Evolutionary conservation across 2,888 invertebrate genomes (phyloP).

Genomic region (Leptura quadrifasciata): DNA sequence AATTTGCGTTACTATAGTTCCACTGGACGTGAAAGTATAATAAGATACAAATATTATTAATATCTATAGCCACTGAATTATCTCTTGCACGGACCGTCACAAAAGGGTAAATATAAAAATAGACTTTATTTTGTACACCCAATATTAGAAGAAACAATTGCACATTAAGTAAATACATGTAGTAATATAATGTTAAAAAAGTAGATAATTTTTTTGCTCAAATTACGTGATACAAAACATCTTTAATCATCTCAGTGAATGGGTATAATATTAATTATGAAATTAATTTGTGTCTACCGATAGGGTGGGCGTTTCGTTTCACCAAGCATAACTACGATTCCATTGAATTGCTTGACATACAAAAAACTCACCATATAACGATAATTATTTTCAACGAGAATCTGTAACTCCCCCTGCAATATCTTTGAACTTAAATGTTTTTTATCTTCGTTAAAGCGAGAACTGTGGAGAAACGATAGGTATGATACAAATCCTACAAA

Average conservation of each 20-base stretch:
- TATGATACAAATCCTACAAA: conserved; percentile 2
- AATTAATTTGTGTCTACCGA: not conserved
- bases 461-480: not conserved
- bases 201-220: too few species aligned
- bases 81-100: too few species aligned
- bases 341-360: not conserved
- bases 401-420: not conserved
- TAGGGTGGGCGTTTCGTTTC: not conserved
- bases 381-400: not conserved
- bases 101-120: too few species aligned
- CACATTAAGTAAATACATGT: too few species aligned
- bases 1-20: too few species aligned
- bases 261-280: not conserved
- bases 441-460: not conserved
- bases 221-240: too few species aligned
- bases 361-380: not conserved
- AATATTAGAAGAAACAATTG: too few species aligned
- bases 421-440: not conserved
- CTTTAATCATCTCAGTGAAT: not conserved
- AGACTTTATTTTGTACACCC: too few species aligned
- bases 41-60: too few species aligned
- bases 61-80: too few species aligned
- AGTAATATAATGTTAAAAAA: too few species aligned
- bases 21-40: too few species aligned
- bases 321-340: not conserved